A percentile compares a stretch with the other conserved stretches of the same genome.
Evolutionary conservation across 2,797 vertebrate genomes (phyloP).

Genomic region (Kryptolebias ocellatus): DNA sequence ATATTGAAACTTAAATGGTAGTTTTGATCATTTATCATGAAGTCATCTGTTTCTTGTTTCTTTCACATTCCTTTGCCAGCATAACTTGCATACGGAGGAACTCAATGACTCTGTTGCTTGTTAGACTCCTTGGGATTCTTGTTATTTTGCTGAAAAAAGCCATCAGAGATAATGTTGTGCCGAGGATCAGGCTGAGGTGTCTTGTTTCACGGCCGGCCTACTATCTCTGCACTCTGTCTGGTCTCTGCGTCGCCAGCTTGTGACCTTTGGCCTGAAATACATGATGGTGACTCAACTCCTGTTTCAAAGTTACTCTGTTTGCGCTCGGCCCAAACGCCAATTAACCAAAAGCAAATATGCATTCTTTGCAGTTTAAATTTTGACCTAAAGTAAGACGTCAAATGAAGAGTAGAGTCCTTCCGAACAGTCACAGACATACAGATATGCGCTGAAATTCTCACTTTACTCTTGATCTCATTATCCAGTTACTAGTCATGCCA

Average conservation of each 20-base stretch:
- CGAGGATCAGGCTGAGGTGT: conserved; percentile 39
- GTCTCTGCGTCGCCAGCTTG: conserved; percentile 58
- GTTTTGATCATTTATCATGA: conserved; percentile 8
- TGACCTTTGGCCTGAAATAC: conserved; percentile 62
- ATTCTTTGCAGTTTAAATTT: neutral
- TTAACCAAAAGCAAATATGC: neutral
- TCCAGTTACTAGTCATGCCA: too few species aligned
- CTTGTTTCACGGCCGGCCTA: conserved; percentile 54
- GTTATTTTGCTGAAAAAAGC: conserved; percentile 44
- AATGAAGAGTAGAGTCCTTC: neutral
- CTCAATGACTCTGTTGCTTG: neutral
- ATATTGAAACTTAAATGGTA: neutral
- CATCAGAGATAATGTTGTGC: conserved; percentile 34
- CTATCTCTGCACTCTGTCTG: conserved; percentile 52
- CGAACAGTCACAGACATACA: too few species aligned
- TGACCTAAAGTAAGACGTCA: neutral
- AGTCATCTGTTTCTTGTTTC: neutral
- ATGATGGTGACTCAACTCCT: conserved; percentile 41
- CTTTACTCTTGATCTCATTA: too few species aligned
- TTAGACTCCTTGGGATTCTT: conserved; percentile 7
- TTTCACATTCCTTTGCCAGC: neutral
- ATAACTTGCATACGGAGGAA: neutral
- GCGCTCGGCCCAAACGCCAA: conserved; percentile 9
- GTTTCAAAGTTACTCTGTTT: conserved; percentile 20
- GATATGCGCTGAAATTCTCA: too few species aligned